A percentile compares a stretch with the other conserved stretches of the same genome.
Evolutionary conservation across 1,140 invertebrate genomes (phyloP).

Genomic region (Drosophila pseudoobscura): DNA sequence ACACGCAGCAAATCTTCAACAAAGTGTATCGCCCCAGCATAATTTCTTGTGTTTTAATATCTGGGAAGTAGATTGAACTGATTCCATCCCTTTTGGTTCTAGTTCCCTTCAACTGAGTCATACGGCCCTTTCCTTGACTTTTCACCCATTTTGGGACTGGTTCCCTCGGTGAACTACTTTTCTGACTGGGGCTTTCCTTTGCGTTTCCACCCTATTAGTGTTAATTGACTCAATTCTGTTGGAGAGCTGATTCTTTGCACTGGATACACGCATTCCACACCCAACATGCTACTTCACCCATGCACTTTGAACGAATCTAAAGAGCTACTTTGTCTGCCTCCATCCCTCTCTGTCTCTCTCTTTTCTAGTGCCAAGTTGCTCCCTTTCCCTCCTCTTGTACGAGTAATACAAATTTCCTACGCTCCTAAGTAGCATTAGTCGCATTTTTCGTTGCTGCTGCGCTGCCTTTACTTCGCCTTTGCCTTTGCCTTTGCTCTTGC

Average conservation of each 20-base stretch:
- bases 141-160: neutral
- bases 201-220: conserved; percentile 27
- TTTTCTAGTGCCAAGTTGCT: conserved; percentile 29
- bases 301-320: conserved; percentile 27
- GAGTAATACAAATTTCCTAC: conserved; percentile 27
- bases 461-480: conserved; percentile 10
- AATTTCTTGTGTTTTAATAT: too few species aligned
- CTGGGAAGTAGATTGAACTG: too few species aligned
- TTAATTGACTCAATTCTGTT: conserved; percentile 46
- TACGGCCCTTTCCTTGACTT: neutral
- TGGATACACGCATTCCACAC: conserved; percentile 8
- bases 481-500: conserved; percentile 22
- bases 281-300: conserved; percentile 12
- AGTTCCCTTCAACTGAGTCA: too few species aligned
- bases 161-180: conserved; percentile 1
- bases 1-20: too few species aligned
- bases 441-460: conserved; percentile 50
- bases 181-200: conserved; percentile 28
- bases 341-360: neutral
- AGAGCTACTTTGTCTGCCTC: conserved; percentile 2
- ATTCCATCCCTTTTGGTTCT: too few species aligned
- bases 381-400: conserved; percentile 1
- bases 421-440: conserved; percentile 65
- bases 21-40: too few species aligned
- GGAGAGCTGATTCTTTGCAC: conserved; percentile 38